Evolutionary conservation across 2,888 invertebrate species (phyloP).

Genomic region (Amphimallon solstitiale): DNA sequence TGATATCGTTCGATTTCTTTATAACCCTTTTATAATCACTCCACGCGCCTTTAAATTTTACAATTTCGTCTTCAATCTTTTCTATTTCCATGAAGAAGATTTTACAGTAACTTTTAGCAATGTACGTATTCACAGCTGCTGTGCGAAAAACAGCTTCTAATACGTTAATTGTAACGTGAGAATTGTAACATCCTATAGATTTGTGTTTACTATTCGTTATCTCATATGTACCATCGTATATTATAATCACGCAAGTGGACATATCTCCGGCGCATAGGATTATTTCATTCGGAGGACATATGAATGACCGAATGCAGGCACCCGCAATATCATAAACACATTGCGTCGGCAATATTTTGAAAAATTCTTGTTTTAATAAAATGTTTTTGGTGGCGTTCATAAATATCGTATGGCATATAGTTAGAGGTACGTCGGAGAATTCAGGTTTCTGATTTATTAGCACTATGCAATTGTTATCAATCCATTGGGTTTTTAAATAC

Average conservation of each 20-base stretch:
- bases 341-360: constrained; percentile 9
- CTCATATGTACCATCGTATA: constrained; percentile 19
- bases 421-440: constrained; percentile 19
- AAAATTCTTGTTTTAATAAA: constrained; percentile 5
- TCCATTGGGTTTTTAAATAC: constrained; percentile 42
- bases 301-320: neutral
- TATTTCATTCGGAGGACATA: constrained; percentile 38
- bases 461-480: constrained; percentile 28
- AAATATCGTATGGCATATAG: constrained; percentile 18
- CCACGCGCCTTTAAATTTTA: constrained; percentile 4
- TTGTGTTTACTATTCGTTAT: neutral
- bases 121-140: constrained; percentile 23
- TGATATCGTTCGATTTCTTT: constrained; percentile 5
- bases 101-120: constrained; percentile 19
- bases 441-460: constrained; percentile 1
- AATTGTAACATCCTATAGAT: neutral
- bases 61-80: constrained; percentile 2
- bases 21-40: constrained; percentile 13
- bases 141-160: constrained; percentile 15
- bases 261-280: constrained; percentile 38
- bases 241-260: constrained; percentile 10
- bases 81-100: constrained; percentile 13
- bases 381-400: constrained; percentile 1
- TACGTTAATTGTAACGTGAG: constrained; percentile 10
- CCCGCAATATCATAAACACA: constrained; percentile 27